Evolutionary conservation across 2,888 invertebrate genomes (phyloP).

Genomic region (Hartigia nigra): DNA sequence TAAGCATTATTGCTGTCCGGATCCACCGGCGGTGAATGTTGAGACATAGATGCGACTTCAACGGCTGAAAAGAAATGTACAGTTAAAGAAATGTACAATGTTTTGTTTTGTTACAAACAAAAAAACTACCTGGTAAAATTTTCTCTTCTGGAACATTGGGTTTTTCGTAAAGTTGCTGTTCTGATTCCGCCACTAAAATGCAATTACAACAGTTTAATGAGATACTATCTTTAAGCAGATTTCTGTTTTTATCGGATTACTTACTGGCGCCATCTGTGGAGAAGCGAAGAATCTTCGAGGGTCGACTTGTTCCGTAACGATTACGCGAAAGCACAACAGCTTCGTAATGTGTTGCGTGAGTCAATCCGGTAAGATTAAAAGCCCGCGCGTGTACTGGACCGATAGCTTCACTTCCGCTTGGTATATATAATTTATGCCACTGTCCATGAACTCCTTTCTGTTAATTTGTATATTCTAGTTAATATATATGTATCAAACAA

Average conservation of each 20-base stretch:
- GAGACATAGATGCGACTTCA: conserved; percentile 37
- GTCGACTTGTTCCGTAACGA: conserved; percentile 86
- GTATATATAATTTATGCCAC: conserved; percentile 79
- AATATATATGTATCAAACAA: neutral
- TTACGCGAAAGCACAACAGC: conserved; percentile 83
- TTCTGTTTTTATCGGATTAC: conserved; percentile 26
- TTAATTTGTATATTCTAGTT: neutral
- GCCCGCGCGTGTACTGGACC: conserved; percentile 83
- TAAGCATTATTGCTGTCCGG: conserved; percentile 6
- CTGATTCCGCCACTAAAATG: conserved; percentile 13
- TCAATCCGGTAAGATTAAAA: conserved; percentile 80
- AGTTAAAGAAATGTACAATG: neutral
- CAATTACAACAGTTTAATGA: neutral
- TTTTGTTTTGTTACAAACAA: neutral
- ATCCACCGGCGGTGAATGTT: conserved; percentile 29
- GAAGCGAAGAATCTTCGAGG: conserved; percentile 79
- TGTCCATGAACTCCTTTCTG: conserved; percentile 42
- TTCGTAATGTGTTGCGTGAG: conserved; percentile 81
- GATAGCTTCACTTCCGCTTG: conserved; percentile 62
- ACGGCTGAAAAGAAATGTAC: conserved; percentile 24
- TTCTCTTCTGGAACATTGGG: conserved; percentile 21
- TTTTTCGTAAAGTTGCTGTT: conserved; percentile 13
- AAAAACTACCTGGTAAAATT: conserved; percentile 20
- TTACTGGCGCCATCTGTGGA: conserved; percentile 81
- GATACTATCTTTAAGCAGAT: neutral